Percentiles rank a stretch among this genome's conserved stretches.
These are phyloP conservation scores for Parelbella ahira DNA, from an alignment of 2,888 invertebrate species.

Conservation along the genomic window DNA sequence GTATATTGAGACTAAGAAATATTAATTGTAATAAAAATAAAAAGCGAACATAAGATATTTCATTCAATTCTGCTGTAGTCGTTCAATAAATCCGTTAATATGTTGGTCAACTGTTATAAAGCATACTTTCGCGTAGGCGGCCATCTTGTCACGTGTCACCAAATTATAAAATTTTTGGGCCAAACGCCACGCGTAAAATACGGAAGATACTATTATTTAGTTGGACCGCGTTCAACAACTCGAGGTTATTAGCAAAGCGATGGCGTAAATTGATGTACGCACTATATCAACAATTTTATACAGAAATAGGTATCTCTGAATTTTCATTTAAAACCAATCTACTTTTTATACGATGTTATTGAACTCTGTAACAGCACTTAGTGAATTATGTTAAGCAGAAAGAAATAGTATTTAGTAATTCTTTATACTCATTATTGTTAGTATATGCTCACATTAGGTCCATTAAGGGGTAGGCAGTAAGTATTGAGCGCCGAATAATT, in stretches of 20 bases:
- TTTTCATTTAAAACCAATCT: not conserved
- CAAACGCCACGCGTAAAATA: constrained; percentile 50
- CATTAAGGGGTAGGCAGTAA: no score
- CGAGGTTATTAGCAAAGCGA: constrained; percentile 55
- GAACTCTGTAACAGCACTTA: constrained; percentile 10
- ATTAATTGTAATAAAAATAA: no score
- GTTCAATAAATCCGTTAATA: constrained; percentile 3
- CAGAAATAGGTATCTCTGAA: constrained; percentile 8
- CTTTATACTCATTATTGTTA: no score
- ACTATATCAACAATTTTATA: constrained; percentile 12
- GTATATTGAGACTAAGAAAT: no score
- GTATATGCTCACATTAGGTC: no score
- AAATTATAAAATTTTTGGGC: constrained; percentile 37
- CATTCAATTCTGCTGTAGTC: no score
- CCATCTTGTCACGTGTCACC: constrained; percentile 24
- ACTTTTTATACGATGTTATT: constrained; percentile 11
- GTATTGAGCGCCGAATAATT: no score
- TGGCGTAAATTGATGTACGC: constrained; percentile 50
- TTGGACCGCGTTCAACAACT: constrained; percentile 67
- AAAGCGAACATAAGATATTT: no score
- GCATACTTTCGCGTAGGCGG: constrained; percentile 2
- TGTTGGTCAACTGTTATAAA: constrained; percentile 1
- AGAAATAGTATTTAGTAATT: no score
- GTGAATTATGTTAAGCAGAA: no score
- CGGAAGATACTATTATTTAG: constrained; percentile 62